phyloP scores from a whole-genome alignment of 2,797 vertebrate species.

The Rhinogobio ventralis region DNA sequence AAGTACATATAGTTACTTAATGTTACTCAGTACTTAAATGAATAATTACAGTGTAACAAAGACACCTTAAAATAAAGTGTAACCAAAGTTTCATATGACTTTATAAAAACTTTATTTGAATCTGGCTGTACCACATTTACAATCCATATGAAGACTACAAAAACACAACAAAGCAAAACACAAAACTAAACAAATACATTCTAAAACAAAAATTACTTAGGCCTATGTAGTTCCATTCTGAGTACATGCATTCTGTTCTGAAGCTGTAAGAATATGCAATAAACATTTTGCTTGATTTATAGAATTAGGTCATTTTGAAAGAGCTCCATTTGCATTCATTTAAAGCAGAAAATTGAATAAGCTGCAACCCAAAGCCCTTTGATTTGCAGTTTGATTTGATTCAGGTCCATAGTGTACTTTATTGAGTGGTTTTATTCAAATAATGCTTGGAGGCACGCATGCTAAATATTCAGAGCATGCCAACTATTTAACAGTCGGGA shows the following conservation, averaged over 20 bases:
- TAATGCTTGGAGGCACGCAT: not conserved
- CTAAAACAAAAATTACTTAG: not conserved
- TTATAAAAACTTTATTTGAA: not conserved
- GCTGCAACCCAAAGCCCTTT: slow-evolving; percentile 6
- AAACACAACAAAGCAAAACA: not conserved
- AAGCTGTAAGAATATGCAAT: slow-evolving; percentile 8
- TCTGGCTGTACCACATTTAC: not conserved
- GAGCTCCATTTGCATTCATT: not conserved
- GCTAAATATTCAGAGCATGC: slow-evolving; percentile 15
- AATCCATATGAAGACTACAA: not conserved
- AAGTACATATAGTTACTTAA: too few species aligned
- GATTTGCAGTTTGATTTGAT: slow-evolving; percentile 46
- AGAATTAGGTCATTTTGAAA: slow-evolving; percentile 14
- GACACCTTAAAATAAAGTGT: too few species aligned
- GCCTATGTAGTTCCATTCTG: not conserved
- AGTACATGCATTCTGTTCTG: not conserved
- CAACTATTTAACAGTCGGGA: not conserved
- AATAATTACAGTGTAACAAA: too few species aligned
- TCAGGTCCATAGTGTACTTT: slow-evolving; percentile 18
- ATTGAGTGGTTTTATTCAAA: slow-evolving; percentile 30
- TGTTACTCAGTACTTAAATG: too few species aligned
- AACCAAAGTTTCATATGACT: too few species aligned
- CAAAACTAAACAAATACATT: not conserved
- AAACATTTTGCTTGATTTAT: slow-evolving; percentile 29
- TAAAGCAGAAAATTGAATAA: slow-evolving; percentile 18